These are phyloP conservation scores for Cepaea nemoralis DNA, from an alignment of 1,140 invertebrate species.

Conservation along the genomic window DNA sequence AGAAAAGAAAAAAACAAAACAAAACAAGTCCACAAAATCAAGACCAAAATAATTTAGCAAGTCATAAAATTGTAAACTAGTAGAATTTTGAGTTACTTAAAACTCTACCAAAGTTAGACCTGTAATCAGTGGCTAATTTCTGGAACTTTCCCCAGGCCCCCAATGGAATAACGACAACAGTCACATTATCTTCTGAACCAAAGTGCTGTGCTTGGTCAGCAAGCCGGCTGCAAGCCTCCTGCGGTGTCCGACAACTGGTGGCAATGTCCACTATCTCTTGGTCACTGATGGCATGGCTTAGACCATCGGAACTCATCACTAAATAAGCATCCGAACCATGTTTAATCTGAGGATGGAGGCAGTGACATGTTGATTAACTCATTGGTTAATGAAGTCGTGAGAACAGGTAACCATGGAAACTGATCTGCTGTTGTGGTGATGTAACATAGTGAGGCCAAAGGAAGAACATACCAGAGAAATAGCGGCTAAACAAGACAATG, in stretches of 20 bases:
- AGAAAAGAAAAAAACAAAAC: too few relatives aligned
- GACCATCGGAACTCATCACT: slow-evolving; percentile 75
- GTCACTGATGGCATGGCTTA: slow-evolving; percentile 74
- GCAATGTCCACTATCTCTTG: slow-evolving; percentile 75
- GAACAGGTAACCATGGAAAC: too few relatives aligned
- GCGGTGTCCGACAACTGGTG: slow-evolving; percentile 71
- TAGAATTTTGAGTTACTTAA: slow-evolving; percentile 26
- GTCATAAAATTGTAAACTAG: slow-evolving; percentile 9
- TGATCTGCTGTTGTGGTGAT: too few relatives aligned
- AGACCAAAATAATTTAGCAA: too few relatives aligned
- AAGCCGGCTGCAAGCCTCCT: slow-evolving; percentile 73
- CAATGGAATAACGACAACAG: slow-evolving; percentile 75
- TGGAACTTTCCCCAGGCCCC: slow-evolving; percentile 76
- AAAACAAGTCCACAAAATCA: too few relatives aligned
- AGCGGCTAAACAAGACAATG: too few relatives aligned
- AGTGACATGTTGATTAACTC: too few relatives aligned
- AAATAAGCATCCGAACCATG: slow-evolving; percentile 76
- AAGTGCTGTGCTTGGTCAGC: slow-evolving; percentile 75
- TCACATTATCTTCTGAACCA: slow-evolving; percentile 76
- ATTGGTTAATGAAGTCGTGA: too few relatives aligned
- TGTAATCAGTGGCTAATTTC: slow-evolving; percentile 50
- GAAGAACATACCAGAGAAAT: too few relatives aligned
- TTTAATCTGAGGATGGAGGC: slow-evolving; percentile 70
- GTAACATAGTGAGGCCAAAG: too few relatives aligned
- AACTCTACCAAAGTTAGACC: slow-evolving; percentile 63